Evolutionary conservation across 2,113 vertebrate genomes (phyloP), one percentile per base, ranked within the genome.

Genomic region (Machaerirhynchus nigripectus): DNA sequence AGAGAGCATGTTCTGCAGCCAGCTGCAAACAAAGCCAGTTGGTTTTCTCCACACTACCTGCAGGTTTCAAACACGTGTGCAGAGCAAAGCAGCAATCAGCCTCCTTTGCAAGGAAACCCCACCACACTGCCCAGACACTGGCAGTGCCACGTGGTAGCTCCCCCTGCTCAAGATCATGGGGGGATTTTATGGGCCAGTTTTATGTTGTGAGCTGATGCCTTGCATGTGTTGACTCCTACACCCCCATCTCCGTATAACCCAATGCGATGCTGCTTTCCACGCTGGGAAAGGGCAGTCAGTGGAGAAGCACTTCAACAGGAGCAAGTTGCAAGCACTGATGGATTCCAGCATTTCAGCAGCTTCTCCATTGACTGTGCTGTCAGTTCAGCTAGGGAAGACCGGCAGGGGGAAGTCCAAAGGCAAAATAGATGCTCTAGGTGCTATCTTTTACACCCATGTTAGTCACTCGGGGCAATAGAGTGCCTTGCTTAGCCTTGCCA

Each of bases 181-280:
- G 5, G 33, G 10, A 59, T 57, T 67, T 84, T 49, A 23, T 22
- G n/a, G 20, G 31, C 40, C 5, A 7, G 35, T 24, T 87, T 61
- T 40, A 42, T 17, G 23, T 23, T 23, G 33, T 33, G 39, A 68
- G 39, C n/a, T 26, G 20, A 55, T 1, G 14, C 7, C 15, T 23
- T 9, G 0, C 7, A 15, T 6, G 11, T 24, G 11, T 60, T 68
- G 31, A 22, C 5, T 40, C 59, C 49, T 24, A 44, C 12, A 33
- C 4, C 7, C 19, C 13, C 30, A 21, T 10, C 67, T 46, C 49
- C 53, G 27, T 22, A n/a, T 15, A 46, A 64, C 11, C 59, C 4
- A 4, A 9, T 8, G 33, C 0, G 0, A 11, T 33, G 16, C 59
- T 28, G 14, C 19, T 74, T 46, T 35, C 19, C n/a, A 15, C 0